Base-by-base conservation (phyloP, 2,113 vertebrate genomes). In the Lota lota region DNA sequence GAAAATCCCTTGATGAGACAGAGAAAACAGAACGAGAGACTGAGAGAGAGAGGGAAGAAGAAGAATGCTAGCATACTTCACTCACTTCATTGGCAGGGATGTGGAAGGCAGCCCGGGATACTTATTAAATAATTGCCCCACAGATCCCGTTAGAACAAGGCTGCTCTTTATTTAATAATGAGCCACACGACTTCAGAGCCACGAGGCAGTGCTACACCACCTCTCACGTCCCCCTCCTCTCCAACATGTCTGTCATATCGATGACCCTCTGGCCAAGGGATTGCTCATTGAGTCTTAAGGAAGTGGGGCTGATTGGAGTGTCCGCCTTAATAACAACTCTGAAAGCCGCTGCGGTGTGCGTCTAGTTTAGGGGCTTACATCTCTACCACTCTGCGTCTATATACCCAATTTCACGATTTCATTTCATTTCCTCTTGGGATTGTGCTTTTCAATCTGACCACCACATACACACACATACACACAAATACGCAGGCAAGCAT, bases 301-400 rank as follows among this genome's bases (percentile, higher is more conserved):
- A 85, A 87, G 74, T 76, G 63, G 8, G 62, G 22, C 56, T 84
- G 77, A 85, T 80, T 77, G 73, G 63, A 8, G 10, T 61, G 72
- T 74, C 82, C 76, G 36, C 78, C 84, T 74, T 76, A 59, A 86
- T 84, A 73, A 77, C 1, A 28, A 28, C 28, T 28, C 28, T 28
- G 28, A 28, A 5, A 28, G 28, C 28, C 28, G 6, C 28, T 64
- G 64, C 18, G 16, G 61, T 59, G 57, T 70, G 77, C 81, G 28
- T 63, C 40, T 70, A 47, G 7, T 47, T 47, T 47, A 47, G 40
- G 36, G 40, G 40, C 40, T 47, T 47, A 47, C 40, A 47, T 47
- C 40, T 47, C 40, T 14, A 47, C 40, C 40, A 47, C 40, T 47
- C 40, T 47, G 40, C 12, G 40, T 47, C 8, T 10, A 47, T 47